A percentile compares a stretch with the other conserved stretches of the same genome.
Evolutionary conservation across 2,113 vertebrate genomes (phyloP).

Genomic region (Tyto alba): DNA sequence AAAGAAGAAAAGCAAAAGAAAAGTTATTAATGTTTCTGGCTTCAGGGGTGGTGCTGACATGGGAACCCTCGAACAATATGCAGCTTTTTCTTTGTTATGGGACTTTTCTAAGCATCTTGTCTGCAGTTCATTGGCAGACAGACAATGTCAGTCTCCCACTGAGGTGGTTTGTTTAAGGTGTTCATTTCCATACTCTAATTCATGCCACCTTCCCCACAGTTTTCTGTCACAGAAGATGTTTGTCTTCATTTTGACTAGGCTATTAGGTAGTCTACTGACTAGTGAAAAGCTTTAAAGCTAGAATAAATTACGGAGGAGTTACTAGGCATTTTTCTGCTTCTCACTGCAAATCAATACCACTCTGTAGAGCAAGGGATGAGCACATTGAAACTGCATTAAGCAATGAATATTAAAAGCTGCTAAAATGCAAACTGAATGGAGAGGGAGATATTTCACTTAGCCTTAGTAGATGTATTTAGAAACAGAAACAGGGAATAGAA

Average conservation of each 20-base stretch:
- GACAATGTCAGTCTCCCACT: neutral
- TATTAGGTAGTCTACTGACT: neutral
- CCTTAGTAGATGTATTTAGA: neutral
- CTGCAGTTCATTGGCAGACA: conserved; percentile 10
- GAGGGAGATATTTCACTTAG: neutral
- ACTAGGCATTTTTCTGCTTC: neutral
- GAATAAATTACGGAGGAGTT: neutral
- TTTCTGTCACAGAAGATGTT: conserved; percentile 1
- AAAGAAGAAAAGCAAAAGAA: neutral
- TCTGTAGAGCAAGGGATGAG: neutral
- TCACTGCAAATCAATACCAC: conserved; percentile 32
- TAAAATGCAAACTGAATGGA: neutral
- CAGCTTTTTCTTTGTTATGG: neutral
- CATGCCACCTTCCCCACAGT: neutral
- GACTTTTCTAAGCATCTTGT: conserved; percentile 12
- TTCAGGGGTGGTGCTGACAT: conserved; percentile 15
- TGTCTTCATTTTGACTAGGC: conserved; percentile 19
- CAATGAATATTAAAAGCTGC: neutral
- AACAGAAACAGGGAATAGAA: neutral
- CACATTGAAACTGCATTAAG: neutral
- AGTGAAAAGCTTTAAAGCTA: conserved; percentile 11
- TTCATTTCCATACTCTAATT: conserved; percentile 36
- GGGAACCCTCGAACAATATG: neutral
- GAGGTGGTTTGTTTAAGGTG: conserved; percentile 44
- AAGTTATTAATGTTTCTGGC: conserved; percentile 24